A percentile compares a stretch with the other conserved stretches of the same genome.
Conservation (phyloP, 2,888 invertebrate genomes). For the Hofmannophila pseudospretella region DNA sequence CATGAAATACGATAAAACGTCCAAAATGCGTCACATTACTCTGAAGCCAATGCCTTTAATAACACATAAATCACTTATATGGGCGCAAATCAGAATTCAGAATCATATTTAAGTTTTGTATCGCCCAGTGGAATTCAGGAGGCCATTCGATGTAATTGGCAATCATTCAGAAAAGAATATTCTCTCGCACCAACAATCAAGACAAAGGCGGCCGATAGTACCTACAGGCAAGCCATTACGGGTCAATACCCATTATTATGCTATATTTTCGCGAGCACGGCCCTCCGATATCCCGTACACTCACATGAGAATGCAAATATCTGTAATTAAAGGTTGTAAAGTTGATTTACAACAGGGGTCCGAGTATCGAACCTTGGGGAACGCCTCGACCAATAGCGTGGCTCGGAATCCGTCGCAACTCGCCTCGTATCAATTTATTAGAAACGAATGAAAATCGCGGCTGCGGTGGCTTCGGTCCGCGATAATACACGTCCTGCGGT, state of each 20-base stretch:
- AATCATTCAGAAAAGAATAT: conserved; percentile 73
- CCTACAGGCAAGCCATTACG: conserved; percentile 73
- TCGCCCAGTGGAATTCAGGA: conserved; percentile 64
- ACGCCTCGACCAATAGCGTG: conserved; percentile 65
- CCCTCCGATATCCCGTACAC: conserved; percentile 71
- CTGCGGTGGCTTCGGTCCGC: conserved; percentile 68
- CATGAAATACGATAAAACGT: neutral
- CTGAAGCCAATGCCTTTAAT: conserved; percentile 45
- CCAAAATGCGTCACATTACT: conserved; percentile 28
- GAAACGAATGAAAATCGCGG: conserved; percentile 71
- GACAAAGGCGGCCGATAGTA: conserved; percentile 75
- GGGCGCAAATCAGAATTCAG: conserved; percentile 60
- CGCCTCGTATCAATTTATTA: conserved; percentile 74
- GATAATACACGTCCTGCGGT: conserved; percentile 68
- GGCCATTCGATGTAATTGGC: conserved; percentile 76
- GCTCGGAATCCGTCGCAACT: conserved; percentile 40
- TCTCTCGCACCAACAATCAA: conserved; percentile 70
- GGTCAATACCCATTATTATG: conserved; percentile 78
- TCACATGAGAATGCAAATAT: conserved; percentile 75
- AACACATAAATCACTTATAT: conserved; percentile 69
- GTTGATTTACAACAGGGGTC: conserved; percentile 73
- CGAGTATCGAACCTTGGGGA: conserved; percentile 63
- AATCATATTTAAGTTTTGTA: conserved; percentile 59
- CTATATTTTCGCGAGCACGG: conserved; percentile 75
- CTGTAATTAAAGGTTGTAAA: conserved; percentile 78